A percentile compares a stretch with the other conserved stretches of the same genome.
Evolutionary conservation across 1,140 invertebrate genomes (phyloP).

Genomic region (Bombus breviceps): DNA sequence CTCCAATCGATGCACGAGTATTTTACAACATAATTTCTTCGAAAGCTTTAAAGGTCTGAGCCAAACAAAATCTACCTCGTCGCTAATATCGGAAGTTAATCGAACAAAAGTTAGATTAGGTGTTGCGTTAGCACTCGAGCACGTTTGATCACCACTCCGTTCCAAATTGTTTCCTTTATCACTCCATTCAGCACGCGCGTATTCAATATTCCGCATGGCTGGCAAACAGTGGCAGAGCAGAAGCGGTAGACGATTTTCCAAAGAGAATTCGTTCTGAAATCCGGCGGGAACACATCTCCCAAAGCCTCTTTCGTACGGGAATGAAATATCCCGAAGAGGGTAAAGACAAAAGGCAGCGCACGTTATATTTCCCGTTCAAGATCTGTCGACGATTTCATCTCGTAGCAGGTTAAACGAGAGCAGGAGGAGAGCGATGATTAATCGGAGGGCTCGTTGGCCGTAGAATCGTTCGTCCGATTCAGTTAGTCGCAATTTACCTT

Average conservation of each 20-base stretch:
- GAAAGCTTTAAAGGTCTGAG: not conserved
- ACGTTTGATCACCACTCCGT: not conserved
- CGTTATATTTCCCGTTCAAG: not conserved
- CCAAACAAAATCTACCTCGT: not conserved
- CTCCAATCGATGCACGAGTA: too few species aligned
- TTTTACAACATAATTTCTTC: not conserved
- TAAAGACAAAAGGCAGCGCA: not conserved
- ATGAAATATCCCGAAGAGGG: not conserved
- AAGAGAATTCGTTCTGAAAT: not conserved
- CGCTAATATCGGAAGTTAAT: not conserved
- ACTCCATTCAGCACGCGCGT: not conserved
- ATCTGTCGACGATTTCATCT: not conserved
- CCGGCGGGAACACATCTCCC: slow-evolving; percentile 4
- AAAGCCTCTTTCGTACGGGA: slow-evolving; percentile 8
- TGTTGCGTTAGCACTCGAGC: not conserved
- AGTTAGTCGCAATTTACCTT: not conserved
- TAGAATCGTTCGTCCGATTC: not conserved
- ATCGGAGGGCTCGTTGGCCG: not conserved
- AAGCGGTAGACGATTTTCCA: not conserved
- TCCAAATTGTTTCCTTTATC: slow-evolving; percentile 7
- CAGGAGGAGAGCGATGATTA: not conserved
- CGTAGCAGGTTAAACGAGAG: too few species aligned
- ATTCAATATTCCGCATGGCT: not conserved
- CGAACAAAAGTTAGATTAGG: not conserved
- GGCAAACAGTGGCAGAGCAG: not conserved